Evolutionary conservation across 2,113 vertebrate species (phyloP), one percentile per base, ranked within the genome.

Genomic region (Cinclus cinclus): DNA sequence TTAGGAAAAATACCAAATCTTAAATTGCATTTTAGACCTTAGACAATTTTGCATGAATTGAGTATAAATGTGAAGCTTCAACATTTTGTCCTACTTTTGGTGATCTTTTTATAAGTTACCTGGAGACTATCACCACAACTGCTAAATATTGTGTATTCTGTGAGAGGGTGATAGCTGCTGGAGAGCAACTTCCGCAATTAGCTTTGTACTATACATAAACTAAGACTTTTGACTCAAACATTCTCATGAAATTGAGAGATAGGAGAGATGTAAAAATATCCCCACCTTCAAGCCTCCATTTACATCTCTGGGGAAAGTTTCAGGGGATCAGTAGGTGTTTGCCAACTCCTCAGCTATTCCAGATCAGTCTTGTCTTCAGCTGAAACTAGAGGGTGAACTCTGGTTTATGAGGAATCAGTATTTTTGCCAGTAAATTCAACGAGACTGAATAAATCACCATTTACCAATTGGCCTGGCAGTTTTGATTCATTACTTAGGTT

Each of bases 401-500:
- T 44, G 33, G 59, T 87, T 92, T 90, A 63, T 59, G 42, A 92
- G 59, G 64, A 90, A 70, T 70, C 39, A 11, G 31, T 77, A 73
- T 86, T 90, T 80, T 58, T 77, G 59, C 68, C 67, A 90, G 83
- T 50, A 90, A 89, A 92, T 81, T 70, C 83, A 70, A 52, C 10
- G 35, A 88, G 76, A 77, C 59, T 60, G 68, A 81, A 78, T 68
- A 89, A 94, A 89, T 92, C 30, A 13, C 80, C 30, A 62, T 92
- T 69, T 75, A 87, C 49, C 49, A 75, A 50, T 69, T 56, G 81
- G 22, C 56, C 49, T 81, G 60, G 89, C 5, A 6, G 44, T 71
- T 96, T 90, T 89, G 47, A 83, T 92, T 93, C 80, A 74, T 80
- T 70, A 37, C 83, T 92, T 67, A 50, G 68, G 33, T 78, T 90